These are phyloP conservation scores for Neogale vison DNA, from an alignment of 2,113 vertebrate species.

Conservation along the genomic window DNA sequence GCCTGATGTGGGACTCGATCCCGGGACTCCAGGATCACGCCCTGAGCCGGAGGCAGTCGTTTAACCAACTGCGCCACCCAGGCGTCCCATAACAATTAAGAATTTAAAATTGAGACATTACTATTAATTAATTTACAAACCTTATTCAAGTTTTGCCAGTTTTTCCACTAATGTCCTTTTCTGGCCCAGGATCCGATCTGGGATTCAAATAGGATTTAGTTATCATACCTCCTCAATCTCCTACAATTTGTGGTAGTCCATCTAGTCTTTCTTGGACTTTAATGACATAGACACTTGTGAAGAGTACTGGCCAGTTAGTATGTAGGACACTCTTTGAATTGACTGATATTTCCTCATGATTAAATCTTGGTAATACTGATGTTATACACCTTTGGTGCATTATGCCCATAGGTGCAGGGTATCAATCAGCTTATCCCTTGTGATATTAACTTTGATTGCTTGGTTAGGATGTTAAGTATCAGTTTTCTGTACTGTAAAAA, in stretches of 20 bases:
- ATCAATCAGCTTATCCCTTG: neutral
- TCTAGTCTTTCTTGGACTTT: neutral
- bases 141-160: neutral
- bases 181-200: neutral
- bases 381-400: neutral
- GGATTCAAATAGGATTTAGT: neutral
- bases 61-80: no score
- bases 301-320: neutral
- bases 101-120: neutral
- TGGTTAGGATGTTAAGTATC: neutral
- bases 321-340: neutral
- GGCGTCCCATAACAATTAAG: neutral
- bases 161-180: neutral
- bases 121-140: neutral
- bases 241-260: neutral
- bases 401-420: neutral
- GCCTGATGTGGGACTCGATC: no score
- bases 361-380: neutral
- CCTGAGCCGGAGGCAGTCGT: no score
- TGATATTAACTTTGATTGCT: neutral
- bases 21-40: no score
- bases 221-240: neutral
- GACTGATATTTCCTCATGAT: neutral
- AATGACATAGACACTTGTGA: neutral
- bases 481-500: neutral